phyloP scores from a whole-genome alignment of 2,113 vertebrate genomes.

The Stomatorhinus ivindoensis region DNA sequence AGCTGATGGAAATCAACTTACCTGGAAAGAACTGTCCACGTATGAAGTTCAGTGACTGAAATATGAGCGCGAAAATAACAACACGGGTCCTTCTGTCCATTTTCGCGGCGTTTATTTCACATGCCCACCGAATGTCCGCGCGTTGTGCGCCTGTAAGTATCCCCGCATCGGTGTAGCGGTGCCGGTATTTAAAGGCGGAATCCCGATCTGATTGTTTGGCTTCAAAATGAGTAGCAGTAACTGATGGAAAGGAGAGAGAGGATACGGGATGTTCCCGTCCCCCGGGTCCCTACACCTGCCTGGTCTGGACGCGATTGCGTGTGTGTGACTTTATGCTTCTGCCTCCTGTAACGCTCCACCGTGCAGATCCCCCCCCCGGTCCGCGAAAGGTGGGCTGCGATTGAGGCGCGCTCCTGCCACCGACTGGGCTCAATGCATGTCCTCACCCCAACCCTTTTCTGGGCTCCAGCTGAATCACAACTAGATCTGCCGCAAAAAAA shows the following conservation, averaged over 20 bases:
- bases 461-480: constrained; percentile 6
- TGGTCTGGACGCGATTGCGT: constrained; percentile 14
- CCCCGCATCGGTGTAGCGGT: constrained; percentile 45
- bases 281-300: constrained; percentile 61
- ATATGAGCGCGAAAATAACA: constrained; percentile 48
- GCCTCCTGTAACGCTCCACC: constrained; percentile 5
- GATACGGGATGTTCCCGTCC: constrained; percentile 45
- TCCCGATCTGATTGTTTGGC: constrained; percentile 38
- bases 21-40: constrained; percentile 68
- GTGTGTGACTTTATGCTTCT: not conserved
- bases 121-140: constrained; percentile 51
- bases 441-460: constrained; percentile 1
- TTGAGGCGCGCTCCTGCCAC: not conserved
- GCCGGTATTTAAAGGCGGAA: constrained; percentile 26
- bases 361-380: not conserved
- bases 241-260: constrained; percentile 31
- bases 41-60: constrained; percentile 50
- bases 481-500: not conserved
- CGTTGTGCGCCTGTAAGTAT: constrained; percentile 29
- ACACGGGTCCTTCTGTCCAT: constrained; percentile 56
- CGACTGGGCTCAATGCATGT: not conserved
- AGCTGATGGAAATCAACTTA: constrained; percentile 40
- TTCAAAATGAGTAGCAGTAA: constrained; percentile 38
- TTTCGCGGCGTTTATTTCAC: constrained; percentile 43
- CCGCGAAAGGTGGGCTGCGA: not conserved